A percentile compares a stretch with the other conserved stretches of the same genome.
Evolutionary conservation across 92 coral and sea anemone species (phyloP).

Genomic region (Anthopleura xanthogrammica): DNA sequence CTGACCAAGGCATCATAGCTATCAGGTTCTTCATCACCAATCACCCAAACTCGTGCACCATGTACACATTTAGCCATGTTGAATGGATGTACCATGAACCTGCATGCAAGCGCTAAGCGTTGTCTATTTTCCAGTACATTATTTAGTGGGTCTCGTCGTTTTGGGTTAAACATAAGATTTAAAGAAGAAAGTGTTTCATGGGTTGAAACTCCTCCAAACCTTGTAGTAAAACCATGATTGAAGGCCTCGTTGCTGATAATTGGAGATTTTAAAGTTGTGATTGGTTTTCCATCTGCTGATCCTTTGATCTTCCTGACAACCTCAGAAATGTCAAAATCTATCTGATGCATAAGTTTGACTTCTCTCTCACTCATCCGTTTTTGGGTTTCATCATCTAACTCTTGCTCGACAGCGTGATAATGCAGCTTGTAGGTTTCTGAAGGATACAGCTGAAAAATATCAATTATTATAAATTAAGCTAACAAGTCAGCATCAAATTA

Average conservation of each 20-base stretch:
- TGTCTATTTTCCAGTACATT: conserved; percentile 74
- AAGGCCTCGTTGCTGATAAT: conserved; percentile 44
- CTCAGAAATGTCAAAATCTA: conserved; percentile 57
- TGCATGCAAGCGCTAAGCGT: conserved; percentile 61
- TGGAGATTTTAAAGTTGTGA: conserved; percentile 55
- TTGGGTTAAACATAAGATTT: conserved; percentile 70
- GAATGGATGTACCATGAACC: conserved; percentile 55
- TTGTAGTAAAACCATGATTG: conserved; percentile 79
- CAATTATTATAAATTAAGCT: no score
- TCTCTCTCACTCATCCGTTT: conserved; percentile 55
- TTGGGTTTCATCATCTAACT: conserved; percentile 50
- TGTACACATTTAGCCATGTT: conserved; percentile 66
- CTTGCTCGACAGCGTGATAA: conserved; percentile 55
- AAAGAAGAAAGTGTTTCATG: conserved; percentile 67
- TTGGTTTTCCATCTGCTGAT: conserved; percentile 58
- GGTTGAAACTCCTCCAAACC: conserved; percentile 86
- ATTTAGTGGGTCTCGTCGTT: conserved; percentile 64
- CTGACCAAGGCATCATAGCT: conserved; percentile 81
- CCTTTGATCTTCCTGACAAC: conserved; percentile 36
- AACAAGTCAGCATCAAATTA: no score
- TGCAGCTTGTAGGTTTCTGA: conserved; percentile 54
- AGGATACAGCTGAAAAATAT: conserved; percentile 59
- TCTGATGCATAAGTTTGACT: conserved; percentile 34
- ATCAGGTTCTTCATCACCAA: conserved; percentile 77
- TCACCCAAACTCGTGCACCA: conserved; percentile 79